These are phyloP conservation scores for Anarhynchus alexandrinus DNA, from an alignment of 2,113 vertebrate genomes.

Conservation along the genomic window DNA sequence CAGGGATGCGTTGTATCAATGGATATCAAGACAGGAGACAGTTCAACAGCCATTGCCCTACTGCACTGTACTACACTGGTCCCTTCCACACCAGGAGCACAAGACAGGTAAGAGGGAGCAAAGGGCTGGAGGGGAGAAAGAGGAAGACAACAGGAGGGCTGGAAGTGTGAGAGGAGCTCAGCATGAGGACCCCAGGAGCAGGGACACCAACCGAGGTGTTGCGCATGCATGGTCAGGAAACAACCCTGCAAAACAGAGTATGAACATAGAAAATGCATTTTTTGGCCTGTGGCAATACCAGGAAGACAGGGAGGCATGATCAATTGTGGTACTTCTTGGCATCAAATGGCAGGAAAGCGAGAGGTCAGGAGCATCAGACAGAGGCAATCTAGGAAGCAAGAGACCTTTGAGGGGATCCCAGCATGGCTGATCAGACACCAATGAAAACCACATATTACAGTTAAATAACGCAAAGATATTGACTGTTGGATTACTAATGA, in stretches of 20 bases:
- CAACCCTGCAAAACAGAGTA: neutral
- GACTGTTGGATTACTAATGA: neutral
- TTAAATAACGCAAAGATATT: neutral
- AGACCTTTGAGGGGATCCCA: neutral
- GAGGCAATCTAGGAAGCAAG: neutral
- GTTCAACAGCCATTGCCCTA: neutral
- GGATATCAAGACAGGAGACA: neutral
- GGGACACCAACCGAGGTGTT: neutral
- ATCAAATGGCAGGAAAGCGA: neutral
- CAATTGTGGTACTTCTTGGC: neutral
- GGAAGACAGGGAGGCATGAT: neutral
- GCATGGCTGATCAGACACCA: neutral
- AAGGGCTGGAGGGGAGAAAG: neutral
- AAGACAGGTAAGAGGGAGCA: neutral
- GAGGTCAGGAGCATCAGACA: neutral
- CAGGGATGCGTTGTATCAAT: neutral
- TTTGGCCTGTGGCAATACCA: neutral
- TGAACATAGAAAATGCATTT: neutral
- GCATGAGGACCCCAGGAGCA: neutral
- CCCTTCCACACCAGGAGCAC: neutral
- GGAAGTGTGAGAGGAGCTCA: neutral
- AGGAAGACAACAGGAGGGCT: neutral
- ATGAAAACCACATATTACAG: neutral
- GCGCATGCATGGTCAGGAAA: neutral
- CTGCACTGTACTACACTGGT: rapidly evolving